phyloP scores from a whole-genome alignment of 2,113 vertebrate species.

The Vombatus ursinus region DNA sequence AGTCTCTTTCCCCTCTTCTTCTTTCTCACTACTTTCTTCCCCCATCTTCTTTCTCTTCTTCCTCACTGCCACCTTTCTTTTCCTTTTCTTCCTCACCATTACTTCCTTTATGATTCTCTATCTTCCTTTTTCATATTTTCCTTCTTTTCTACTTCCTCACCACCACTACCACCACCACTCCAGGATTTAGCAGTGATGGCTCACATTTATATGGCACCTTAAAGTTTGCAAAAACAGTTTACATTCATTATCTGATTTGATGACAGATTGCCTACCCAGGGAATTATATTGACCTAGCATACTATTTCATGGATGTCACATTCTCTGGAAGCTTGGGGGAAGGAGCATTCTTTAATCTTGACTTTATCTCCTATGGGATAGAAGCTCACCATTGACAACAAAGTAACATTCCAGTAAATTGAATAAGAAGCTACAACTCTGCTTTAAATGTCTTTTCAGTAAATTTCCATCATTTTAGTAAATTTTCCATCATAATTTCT shows the following conservation, averaged over 20 bases:
- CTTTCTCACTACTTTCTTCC: neutral
- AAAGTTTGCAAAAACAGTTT: neutral
- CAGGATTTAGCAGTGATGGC: neutral
- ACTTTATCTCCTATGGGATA: neutral
- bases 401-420: neutral
- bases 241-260: neutral
- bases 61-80: neutral
- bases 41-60: no score
- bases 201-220: neutral
- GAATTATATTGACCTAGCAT: neutral
- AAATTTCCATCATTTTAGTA: no score
- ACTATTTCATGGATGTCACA: neutral
- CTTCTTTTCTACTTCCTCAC: neutral
- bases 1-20: neutral
- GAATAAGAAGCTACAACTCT: neutral
- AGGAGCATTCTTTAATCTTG: neutral
- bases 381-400: neutral
- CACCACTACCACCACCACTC: neutral
- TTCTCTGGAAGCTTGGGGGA: neutral
- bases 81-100: neutral
- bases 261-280: neutral
- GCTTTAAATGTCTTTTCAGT: neutral
- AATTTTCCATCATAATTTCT: neutral
- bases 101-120: neutral
- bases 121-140: neutral